Base-by-base conservation (phyloP, 2,888 invertebrate species). In the Cephus rjabovi region DNA sequence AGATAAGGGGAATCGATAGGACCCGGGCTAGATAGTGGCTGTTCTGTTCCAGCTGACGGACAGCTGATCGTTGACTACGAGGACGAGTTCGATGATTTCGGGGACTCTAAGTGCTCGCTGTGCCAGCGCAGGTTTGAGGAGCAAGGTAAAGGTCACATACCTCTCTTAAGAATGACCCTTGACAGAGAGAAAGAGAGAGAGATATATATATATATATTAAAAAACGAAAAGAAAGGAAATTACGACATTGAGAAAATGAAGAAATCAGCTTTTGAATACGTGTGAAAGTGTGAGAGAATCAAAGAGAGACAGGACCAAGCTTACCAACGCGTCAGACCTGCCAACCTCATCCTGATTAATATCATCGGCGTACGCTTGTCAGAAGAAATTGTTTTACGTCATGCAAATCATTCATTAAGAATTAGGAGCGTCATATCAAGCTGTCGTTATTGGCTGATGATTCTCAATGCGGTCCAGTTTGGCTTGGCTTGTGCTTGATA, bases 41-140 rank as follows among this genome's bases (percentile, higher is more conserved):
- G 89, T 89, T 90, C 87, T 94, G 93, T 94, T 94, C 93, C 94
- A 94, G 94, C 94, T 93, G 93, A 93, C 91, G 94, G 94, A 93
- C 93, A 93, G 92, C 93, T 93, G 93, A 93, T 93, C 92, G 93
- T 93, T 92, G 94, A 94, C 93, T 93, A 94, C 92, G 94, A 94
- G 93, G 94, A 90, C 88, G 91, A 91, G 88, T 90, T 87, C 85
- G 91, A 91, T 86, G 91, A 91, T 84, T 91, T 88, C 81, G 92
- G 92, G 85, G 91, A 94, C 93, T 93, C 94, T 92, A 94, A 94
- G 93, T 95, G 95, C 93, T 95, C 95, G 92, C 94, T 95, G 93
- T 95, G 95, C 94, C 95, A 95, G 94, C 95, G 95, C 93, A 94
- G 95, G 92, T 95, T 95, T 94, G 95, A 95, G 93, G 94, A 95